These are phyloP conservation scores for Sphinx pinastri DNA, from an alignment of 2,888 invertebrate genomes.

Conservation along the genomic window DNA sequence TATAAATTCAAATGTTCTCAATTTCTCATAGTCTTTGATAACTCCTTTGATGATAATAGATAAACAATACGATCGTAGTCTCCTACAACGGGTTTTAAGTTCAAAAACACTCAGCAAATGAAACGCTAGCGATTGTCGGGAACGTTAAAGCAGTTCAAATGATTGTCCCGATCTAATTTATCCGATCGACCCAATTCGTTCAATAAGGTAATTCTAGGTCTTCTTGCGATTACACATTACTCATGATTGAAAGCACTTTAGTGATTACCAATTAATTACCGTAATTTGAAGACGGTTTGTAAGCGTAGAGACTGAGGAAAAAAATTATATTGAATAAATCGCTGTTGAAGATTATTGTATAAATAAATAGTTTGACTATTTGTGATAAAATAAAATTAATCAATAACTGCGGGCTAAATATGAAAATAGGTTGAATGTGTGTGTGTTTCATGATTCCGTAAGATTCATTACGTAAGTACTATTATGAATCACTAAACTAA, in stretches of 20 bases:
- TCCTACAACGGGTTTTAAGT: not conserved
- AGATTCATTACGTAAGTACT: too few relatives aligned
- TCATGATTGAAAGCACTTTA: conserved; percentile 9
- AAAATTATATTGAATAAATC: too few relatives aligned
- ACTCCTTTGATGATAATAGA: not conserved
- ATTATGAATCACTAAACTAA: too few relatives aligned
- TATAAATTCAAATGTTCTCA: too few relatives aligned
- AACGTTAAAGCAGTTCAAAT: conserved; percentile 21
- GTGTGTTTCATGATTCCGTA: too few relatives aligned
- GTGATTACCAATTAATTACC: not conserved
- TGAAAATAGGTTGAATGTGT: too few relatives aligned
- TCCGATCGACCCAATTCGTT: conserved; percentile 13
- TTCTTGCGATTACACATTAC: conserved; percentile 1
- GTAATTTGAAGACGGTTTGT: not conserved
- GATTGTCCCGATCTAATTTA: conserved; percentile 13
- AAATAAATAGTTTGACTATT: too few relatives aligned
- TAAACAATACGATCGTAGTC: not conserved
- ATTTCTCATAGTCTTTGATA: too few relatives aligned
- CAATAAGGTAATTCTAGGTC: conserved; percentile 13
- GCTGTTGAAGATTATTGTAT: too few relatives aligned
- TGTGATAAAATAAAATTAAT: too few relatives aligned
- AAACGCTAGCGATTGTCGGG: conserved; percentile 6
- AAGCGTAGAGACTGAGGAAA: not conserved
- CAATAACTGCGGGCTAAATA: too few relatives aligned
- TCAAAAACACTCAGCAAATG: conserved; percentile 13